These are phyloP conservation scores for Planiliza haematocheilus DNA, from an alignment of 2,113 vertebrate species.

Conservation along the genomic window DNA sequence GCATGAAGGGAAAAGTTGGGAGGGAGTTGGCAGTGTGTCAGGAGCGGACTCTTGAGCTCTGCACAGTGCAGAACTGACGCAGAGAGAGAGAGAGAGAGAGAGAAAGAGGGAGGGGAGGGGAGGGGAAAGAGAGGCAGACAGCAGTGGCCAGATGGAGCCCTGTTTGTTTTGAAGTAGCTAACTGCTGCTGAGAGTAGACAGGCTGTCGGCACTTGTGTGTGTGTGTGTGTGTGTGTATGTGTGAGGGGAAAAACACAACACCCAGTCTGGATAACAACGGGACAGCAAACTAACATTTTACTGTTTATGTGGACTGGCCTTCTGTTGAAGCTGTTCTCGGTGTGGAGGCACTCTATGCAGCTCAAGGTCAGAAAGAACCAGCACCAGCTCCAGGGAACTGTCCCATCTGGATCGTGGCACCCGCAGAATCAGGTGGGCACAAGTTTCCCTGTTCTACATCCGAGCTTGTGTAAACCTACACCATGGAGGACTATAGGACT, in stretches of 20 bases:
- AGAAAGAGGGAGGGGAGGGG: conserved; percentile 30
- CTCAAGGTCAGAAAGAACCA: conserved; percentile 72
- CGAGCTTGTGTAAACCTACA: background rate
- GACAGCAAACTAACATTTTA: conserved; percentile 32
- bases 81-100: conserved; percentile 45
- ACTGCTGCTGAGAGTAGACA: conserved; percentile 59
- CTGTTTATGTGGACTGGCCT: conserved; percentile 42
- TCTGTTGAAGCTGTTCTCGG: conserved; percentile 40
- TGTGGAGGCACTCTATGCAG: conserved; percentile 52
- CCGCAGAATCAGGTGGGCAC: conserved; percentile 27
- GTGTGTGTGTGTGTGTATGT: background rate
- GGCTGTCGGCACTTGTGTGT: conserved; percentile 7
- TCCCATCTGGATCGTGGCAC: conserved; percentile 36
- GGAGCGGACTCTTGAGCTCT: conserved; percentile 62
- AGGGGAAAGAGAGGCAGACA: conserved; percentile 46
- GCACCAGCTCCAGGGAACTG: conserved; percentile 34
- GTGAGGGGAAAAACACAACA: conserved; percentile 32
- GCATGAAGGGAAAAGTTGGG: conserved; percentile 59
- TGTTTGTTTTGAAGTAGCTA: conserved; percentile 75
- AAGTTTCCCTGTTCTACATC: conserved; percentile 18
- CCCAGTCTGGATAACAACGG: conserved; percentile 20
- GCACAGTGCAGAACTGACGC: conserved; percentile 80
- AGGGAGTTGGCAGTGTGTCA: conserved; percentile 79
- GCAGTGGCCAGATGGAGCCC: conserved; percentile 72
- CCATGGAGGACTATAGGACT: conserved; percentile 25